Evolutionary conservation across 2,113 vertebrate genomes (phyloP).

Genomic region (Barnardius zonarius): DNA sequence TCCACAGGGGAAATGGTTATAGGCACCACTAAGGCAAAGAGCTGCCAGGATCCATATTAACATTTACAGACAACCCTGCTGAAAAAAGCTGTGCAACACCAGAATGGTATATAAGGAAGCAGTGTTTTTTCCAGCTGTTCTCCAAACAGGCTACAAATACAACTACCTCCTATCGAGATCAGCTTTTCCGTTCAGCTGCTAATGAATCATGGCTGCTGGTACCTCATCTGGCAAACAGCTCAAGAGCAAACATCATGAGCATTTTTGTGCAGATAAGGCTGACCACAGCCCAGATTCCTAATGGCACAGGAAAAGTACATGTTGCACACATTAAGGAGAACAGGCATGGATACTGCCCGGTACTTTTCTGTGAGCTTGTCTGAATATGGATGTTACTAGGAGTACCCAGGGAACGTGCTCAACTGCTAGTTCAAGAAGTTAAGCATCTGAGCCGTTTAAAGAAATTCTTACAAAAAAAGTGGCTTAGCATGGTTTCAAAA

Average conservation of each 20-base stretch:
- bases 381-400: neutral
- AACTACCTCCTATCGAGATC: neutral
- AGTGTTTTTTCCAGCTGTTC: neutral
- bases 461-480: constrained; percentile 9
- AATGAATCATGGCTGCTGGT: neutral
- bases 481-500: constrained; percentile 24
- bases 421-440: constrained; percentile 6
- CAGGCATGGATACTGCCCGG: neutral
- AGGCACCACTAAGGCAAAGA: neutral
- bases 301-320: neutral
- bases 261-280: neutral
- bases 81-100: neutral
- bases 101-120: neutral
- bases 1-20: neutral
- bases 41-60: neutral
- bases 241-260: constrained; percentile 7
- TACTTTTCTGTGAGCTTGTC: neutral
- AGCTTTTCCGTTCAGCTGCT: neutral
- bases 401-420: neutral
- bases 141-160: neutral
- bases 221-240: neutral
- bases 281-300: neutral
- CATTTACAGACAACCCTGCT: neutral
- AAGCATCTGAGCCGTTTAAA: constrained; percentile 4
- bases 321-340: neutral